Evolutionary conservation across 1,140 invertebrate genomes (phyloP).

Genomic region (Apocrypta bakeri): DNA sequence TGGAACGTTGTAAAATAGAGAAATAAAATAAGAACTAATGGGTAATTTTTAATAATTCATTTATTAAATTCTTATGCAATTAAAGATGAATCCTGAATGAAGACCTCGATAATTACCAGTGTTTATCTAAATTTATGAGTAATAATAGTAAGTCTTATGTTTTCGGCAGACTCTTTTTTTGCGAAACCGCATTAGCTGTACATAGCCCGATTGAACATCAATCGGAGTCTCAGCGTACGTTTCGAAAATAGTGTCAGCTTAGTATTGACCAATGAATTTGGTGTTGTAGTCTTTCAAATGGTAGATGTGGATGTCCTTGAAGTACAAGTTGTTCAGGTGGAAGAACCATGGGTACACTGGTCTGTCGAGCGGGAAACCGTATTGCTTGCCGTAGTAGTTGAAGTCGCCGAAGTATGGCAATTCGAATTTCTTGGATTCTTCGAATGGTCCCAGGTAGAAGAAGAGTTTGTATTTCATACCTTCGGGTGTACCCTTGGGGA

Average conservation of each 20-base stretch:
- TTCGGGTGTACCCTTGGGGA: conserved; percentile 80
- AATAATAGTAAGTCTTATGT: background rate
- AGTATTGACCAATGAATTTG: background rate
- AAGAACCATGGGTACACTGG: conserved; percentile 76
- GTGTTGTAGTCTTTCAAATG: conserved; percentile 75
- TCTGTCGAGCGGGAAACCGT: conserved; percentile 83
- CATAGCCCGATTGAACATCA: background rate
- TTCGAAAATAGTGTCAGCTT: background rate
- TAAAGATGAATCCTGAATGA: background rate
- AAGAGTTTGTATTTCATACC: conserved; percentile 80
- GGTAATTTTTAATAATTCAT: background rate
- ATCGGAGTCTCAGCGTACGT: conserved; percentile 11
- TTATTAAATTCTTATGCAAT: background rate
- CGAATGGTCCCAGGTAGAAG: conserved; percentile 78
- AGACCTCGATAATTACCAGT: background rate
- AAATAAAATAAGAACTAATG: background rate
- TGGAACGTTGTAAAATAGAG: too few relatives aligned
- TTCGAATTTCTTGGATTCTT: conserved; percentile 57
- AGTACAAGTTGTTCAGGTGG: conserved; percentile 79
- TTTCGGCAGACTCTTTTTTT: background rate
- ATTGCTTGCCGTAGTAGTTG: conserved; percentile 69
- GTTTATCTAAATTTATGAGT: background rate
- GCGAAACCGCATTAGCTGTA: background rate
- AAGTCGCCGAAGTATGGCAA: conserved; percentile 63
- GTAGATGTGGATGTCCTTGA: conserved; percentile 79